A percentile compares a stretch with the other conserved stretches of the same genome.
These are phyloP conservation scores for Drosophila niveifrons DNA, from an alignment of 2,888 invertebrate genomes.

Conservation along the genomic window DNA sequence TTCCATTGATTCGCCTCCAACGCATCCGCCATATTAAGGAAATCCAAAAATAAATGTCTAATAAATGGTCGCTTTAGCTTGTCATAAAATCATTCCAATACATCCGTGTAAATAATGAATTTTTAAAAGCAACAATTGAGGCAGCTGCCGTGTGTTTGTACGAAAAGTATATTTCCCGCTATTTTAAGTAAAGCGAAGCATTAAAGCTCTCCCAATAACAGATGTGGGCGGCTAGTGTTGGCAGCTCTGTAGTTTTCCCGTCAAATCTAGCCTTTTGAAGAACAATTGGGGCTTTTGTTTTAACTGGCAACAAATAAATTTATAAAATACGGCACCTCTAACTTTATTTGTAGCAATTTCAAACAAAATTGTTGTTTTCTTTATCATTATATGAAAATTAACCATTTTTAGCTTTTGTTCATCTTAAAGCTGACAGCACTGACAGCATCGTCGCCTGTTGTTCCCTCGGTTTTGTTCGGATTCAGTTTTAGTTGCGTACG, in stretches of 20 bases:
- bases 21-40: not conserved
- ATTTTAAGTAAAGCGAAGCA: conserved; percentile 27
- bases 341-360: too few species aligned
- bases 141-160: not conserved
- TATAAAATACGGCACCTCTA: too few species aligned
- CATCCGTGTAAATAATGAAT: not conserved
- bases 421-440: conserved; percentile 7
- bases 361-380: not conserved
- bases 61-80: not conserved
- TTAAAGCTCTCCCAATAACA: conserved; percentile 37
- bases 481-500: conserved; percentile 64
- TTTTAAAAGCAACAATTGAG: not conserved
- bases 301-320: not conserved
- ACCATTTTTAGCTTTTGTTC: not conserved
- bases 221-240: not conserved
- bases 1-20: not conserved
- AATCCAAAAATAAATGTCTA: not conserved
- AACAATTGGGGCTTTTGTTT: not conserved
- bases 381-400: not conserved
- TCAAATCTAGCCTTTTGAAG: not conserved
- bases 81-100: not conserved
- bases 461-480: conserved; percentile 27
- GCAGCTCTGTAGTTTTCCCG: not conserved
- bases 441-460: conserved; percentile 12
- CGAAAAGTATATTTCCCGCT: conserved; percentile 33